Conservation (phyloP, 2,888 invertebrate genomes). For the Laothoe populi region DNA sequence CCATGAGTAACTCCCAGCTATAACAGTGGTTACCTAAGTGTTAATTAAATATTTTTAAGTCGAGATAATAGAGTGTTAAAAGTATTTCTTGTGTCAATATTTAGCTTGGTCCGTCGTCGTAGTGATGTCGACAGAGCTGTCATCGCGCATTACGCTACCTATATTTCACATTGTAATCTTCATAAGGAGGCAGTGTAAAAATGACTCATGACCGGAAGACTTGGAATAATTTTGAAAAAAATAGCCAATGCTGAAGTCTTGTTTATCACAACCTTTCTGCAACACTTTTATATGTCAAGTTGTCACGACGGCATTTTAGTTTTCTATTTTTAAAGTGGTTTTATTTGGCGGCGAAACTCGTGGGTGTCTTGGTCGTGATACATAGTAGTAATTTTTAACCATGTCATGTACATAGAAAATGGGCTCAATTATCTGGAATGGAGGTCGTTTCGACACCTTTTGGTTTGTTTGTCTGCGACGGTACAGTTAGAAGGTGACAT, state of each 20-base stretch:
- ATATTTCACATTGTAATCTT: constrained; percentile 19
- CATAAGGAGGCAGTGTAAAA: constrained; percentile 13
- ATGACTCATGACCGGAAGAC: constrained; percentile 15
- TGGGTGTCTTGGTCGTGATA: background rate
- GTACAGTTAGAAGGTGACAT: constrained; percentile 44
- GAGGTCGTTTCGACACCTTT: constrained; percentile 50
- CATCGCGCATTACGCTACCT: constrained; percentile 4
- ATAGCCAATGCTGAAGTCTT: constrained; percentile 1
- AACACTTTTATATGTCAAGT: background rate
- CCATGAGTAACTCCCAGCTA: constrained; percentile 38
- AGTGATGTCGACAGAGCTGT: constrained; percentile 11
- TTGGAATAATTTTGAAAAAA: constrained; percentile 14
- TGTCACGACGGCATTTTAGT: background rate
- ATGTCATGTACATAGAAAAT: constrained; percentile 39
- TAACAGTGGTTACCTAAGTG: constrained; percentile 24
- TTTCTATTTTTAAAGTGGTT: background rate
- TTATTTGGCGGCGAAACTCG: background rate
- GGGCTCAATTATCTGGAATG: constrained; percentile 48
- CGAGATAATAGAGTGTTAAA: background rate
- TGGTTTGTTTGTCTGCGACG: constrained; percentile 41
- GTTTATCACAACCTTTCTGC: constrained; percentile 3
- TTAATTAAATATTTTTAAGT: constrained; percentile 25
- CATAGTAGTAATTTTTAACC: constrained; percentile 6
- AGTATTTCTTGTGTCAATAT: constrained; percentile 22
- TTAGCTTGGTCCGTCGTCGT: background rate